phyloP scores from a whole-genome alignment of 2,888 invertebrate species.

The Aromia moschata region DNA sequence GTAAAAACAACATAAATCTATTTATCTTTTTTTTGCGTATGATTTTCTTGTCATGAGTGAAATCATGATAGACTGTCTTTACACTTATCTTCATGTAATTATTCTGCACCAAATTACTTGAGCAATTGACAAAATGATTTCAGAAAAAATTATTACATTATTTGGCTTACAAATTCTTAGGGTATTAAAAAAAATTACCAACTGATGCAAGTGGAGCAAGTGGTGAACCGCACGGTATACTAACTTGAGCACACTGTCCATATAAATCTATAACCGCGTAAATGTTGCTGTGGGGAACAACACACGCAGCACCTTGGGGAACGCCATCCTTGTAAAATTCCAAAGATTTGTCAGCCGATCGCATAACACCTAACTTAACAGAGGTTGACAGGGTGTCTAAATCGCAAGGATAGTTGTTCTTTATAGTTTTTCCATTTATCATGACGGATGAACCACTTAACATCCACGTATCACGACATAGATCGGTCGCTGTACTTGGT shows the following conservation, averaged over 20 bases:
- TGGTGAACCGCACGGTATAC: conserved; percentile 59
- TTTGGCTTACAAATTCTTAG: too few relatives aligned
- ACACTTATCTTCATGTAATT: too few relatives aligned
- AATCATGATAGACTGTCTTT: too few relatives aligned
- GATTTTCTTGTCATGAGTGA: too few relatives aligned
- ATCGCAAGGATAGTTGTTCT: conserved; percentile 86
- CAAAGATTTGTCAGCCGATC: conserved; percentile 82
- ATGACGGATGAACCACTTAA: conserved; percentile 91
- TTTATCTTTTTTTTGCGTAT: too few relatives aligned
- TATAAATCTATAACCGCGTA: conserved; percentile 96
- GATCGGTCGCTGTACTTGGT: conserved; percentile 90
- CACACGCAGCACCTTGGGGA: conserved; percentile 87
- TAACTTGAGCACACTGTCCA: conserved; percentile 93
- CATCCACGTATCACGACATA: conserved; percentile 92
- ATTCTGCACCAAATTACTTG: too few relatives aligned
- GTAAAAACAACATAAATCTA: too few relatives aligned
- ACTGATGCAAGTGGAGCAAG: conserved; percentile 47
- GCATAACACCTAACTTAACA: conserved; percentile 78
- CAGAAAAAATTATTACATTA: background rate
- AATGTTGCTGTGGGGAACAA: conserved; percentile 79
- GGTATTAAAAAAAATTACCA: too few relatives aligned
- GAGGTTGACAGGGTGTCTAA: conserved; percentile 83
- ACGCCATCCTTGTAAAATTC: conserved; percentile 89
- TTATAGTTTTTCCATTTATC: conserved; percentile 87
- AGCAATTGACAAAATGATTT: too few relatives aligned